Percentiles rank a stretch among this genome's conserved stretches.
Evolutionary conservation across 2,113 vertebrate genomes (phyloP).

Genomic region (Candoia aspera): DNA sequence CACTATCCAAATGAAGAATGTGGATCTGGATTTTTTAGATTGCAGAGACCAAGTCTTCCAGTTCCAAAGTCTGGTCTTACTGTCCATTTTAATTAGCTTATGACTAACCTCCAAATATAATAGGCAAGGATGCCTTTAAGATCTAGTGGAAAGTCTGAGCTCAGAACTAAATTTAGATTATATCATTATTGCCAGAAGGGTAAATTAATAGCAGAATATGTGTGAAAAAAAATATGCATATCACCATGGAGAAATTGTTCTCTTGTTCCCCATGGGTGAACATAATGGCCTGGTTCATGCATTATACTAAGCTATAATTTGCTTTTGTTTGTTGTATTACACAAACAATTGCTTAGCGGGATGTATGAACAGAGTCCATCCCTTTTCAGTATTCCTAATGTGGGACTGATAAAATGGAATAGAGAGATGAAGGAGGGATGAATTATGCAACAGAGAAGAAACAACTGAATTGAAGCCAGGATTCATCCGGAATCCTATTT

Average conservation of each 20-base stretch:
- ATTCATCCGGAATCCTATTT: neutral
- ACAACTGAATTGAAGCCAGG: neutral
- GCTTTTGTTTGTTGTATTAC: neutral
- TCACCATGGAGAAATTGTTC: neutral
- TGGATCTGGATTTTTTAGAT: neutral
- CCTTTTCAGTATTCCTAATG: neutral
- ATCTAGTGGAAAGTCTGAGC: neutral
- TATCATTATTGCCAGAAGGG: neutral
- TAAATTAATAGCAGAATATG: neutral
- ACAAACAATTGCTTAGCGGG: neutral
- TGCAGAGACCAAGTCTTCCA: neutral
- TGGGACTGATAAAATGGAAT: neutral
- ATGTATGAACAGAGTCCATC: neutral
- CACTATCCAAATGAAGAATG: neutral
- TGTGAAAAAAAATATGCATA: neutral
- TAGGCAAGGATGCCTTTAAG: neutral
- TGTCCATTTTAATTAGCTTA: neutral
- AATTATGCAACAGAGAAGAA: neutral
- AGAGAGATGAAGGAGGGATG: neutral
- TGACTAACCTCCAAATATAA: neutral
- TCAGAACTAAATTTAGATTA: slow-evolving; percentile 7
- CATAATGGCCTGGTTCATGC: neutral
- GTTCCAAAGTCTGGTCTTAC: neutral
- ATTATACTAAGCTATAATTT: slow-evolving; percentile 1
- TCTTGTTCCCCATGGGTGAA: neutral